Evolutionary conservation across 2,888 invertebrate genomes (phyloP), one percentile per base, ranked within the genome.

Genomic region (Protophormia terraenovae): DNA sequence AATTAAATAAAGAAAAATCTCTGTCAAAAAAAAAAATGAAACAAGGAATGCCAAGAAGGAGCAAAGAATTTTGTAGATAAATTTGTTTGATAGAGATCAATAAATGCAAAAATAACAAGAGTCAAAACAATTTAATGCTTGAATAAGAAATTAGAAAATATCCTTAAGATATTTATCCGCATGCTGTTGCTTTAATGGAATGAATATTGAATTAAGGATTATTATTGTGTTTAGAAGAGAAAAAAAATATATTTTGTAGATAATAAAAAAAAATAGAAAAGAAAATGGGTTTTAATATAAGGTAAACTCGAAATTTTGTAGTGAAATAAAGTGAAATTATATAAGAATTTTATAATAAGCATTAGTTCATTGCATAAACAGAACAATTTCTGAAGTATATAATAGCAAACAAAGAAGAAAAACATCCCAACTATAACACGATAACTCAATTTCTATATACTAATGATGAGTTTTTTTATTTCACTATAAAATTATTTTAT

Each of bases 41-140:
- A 24, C 24, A 72, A n/a, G 60, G 24, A 19, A 12, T 12, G 2
- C 45, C 14, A 45, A 67, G 67, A 58, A 45, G 62, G 67, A 58
- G n/a, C 55, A 53, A 72, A 35, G 64, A 71, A 76, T 62, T 16
- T 72, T 45, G 32, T 8, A 67, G 80, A 83, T 78, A 75, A 73
- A 82, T 73, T 50, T 81, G 73, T 58, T 78, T 78, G 85, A 85
- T 85, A 81, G 47, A 71, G 62, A 78, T 85, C 85, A 78, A 85
- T 85, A 82, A 85, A 85, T 78, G 78, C 58, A 75, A 79, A 78
- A 78, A 78, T 86, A 87, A 86, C 80, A 77, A 86, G 87, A 91
- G 91, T 91, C 91, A 90, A 91, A 91, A 91, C 92, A 92, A 91
- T 92, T 92, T 92, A 91, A 91, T 92, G 92, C 91, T 88, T 90